A percentile compares a stretch with the other conserved stretches of the same genome.
Evolutionary conservation across 2,797 vertebrate genomes (phyloP).

Genomic region (Sebastes melanostomus): DNA sequence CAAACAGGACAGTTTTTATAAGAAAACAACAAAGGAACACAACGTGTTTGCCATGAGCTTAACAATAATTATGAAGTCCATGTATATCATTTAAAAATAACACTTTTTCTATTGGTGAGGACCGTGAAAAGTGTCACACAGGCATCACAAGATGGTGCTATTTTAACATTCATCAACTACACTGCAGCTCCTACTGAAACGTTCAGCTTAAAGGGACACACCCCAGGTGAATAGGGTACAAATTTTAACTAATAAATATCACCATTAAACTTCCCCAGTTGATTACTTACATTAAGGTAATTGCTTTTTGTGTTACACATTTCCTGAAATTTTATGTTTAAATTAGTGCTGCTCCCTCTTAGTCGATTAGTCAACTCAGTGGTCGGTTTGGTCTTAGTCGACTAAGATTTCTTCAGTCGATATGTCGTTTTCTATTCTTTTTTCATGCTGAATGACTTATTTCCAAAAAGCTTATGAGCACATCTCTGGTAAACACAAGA

Average conservation of each 20-base stretch:
- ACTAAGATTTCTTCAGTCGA: too few species aligned
- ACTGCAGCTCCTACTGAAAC: not conserved
- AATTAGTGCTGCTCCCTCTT: too few species aligned
- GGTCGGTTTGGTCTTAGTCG: too few species aligned
- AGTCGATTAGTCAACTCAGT: too few species aligned
- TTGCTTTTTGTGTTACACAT: too few species aligned
- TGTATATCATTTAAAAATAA: not conserved
- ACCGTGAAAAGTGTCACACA: not conserved
- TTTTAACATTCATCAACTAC: not conserved
- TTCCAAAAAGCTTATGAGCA: too few species aligned
- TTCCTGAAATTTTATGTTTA: accelerated
- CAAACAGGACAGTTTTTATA: not conserved
- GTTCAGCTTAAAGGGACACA: not conserved
- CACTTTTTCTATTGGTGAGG: not conserved
- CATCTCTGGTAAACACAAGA: too few species aligned
- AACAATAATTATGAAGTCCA: not conserved
- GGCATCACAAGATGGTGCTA: not conserved
- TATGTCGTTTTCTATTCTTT: too few species aligned
- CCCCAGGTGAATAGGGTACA: too few species aligned
- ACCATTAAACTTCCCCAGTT: too few species aligned
- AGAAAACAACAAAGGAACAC: not conserved
- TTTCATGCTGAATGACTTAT: too few species aligned
- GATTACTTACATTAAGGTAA: too few species aligned
- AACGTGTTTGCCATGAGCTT: not conserved
- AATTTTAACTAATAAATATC: not conserved